Base-by-base conservation (phyloP, 2,113 vertebrate species). In the Alectura lathami region DNA sequence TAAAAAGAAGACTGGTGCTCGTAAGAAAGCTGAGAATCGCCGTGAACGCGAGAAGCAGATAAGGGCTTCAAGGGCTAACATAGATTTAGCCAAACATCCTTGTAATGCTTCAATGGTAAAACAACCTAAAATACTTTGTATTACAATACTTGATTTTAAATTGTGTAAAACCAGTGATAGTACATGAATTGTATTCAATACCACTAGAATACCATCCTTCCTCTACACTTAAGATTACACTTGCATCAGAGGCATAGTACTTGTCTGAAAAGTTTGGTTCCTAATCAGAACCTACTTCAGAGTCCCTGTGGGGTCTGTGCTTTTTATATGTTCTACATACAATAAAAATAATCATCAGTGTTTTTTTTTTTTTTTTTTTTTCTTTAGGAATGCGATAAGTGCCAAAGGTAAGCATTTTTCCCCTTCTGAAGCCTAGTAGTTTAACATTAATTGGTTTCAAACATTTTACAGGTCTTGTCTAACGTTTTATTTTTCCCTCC, bases 1-100 rank as follows among this genome's bases (percentile, higher is more conserved):
- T 14, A 99, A 99, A 70, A 99, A 99, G 96, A 99, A 99, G 98
- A 99, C 99, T 0, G 99, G 99, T 2, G 99, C 99, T 4, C 98
- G 99, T 30, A 99, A 99, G 96, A 99, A 99, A 96, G 99, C 99
- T 0, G 99, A 99, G 94, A 99, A 92, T 86, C 99, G 99, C 2
- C 98, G 98, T 83, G 99, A 99, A 79, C 98, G 99, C 42, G 99
- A 99, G 90, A 99, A 99, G 87, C 99, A 99, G 88, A 98, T 78
- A 45, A 98, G 99, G 83, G 99, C 99, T 32, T 98, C 98, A 42
- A 97, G 98, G 86, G 98, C 98, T 38, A 97, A 98, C 73, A 96
- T 99, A 2, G 99, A 99, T 86, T 97, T 99, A 96, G 99, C 99
- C 17, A 99, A 99, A 96, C 99, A 99, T 60, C 99, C 99, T 6